Conservation (phyloP, 2,113 vertebrate genomes). For the Capreolus pygargus region DNA sequence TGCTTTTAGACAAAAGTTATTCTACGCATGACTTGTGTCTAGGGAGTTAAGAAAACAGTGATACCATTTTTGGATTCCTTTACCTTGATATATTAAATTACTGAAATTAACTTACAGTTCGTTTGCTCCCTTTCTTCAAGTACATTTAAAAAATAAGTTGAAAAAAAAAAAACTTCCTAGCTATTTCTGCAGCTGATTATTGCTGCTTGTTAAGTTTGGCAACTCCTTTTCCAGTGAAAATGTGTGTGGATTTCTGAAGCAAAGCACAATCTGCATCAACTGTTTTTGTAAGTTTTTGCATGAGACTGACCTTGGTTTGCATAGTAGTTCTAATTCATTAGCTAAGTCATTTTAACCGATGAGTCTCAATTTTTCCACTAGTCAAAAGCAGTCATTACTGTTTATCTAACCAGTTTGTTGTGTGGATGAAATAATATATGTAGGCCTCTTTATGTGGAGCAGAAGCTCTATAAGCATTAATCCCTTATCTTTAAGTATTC, state of each 20-base stretch:
- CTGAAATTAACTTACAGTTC: slow-evolving; percentile 20
- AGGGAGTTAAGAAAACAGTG: slow-evolving; percentile 27
- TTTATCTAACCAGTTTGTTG: neutral
- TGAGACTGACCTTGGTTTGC: neutral
- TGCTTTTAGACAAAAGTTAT: slow-evolving; percentile 21
- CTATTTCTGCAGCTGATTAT: neutral
- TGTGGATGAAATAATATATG: neutral
- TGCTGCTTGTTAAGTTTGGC: neutral
- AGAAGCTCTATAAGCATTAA: neutral
- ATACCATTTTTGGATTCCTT: slow-evolving; percentile 33
- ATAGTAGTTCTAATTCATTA: neutral
- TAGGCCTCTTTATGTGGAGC: neutral
- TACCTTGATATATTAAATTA: slow-evolving; percentile 68
- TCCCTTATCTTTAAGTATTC: neutral
- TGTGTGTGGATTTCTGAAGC: neutral
- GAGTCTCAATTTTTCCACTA: neutral
- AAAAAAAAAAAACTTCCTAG: neutral
- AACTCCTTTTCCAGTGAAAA: neutral
- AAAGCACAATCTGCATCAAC: rapidly evolving
- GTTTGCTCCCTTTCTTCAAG: slow-evolving; percentile 63
- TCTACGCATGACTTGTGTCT: slow-evolving; percentile 29
- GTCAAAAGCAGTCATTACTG: neutral
- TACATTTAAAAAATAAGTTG: neutral
- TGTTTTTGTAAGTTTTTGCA: neutral
- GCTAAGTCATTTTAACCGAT: neutral